Base-by-base conservation (phyloP, 2,888 invertebrate genomes). In the Gortyna flavago region DNA sequence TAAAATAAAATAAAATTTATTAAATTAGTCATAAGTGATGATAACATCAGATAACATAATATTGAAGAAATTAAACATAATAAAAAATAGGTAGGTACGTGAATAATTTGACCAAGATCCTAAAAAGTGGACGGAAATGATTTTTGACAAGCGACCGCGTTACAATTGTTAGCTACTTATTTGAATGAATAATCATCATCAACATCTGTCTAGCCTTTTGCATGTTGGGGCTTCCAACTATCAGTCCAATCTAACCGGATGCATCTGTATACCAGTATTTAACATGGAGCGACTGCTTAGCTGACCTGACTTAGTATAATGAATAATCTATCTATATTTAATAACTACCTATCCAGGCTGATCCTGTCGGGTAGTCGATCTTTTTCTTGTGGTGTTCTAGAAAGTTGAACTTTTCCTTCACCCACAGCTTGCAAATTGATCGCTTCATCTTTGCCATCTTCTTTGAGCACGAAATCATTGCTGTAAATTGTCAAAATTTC, bases 351-450 rank as follows among this genome's bases (percentile, higher is more conserved):
- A 94, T 99, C 99, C 76, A 99, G 97, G 91, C 98, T 98, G 90
- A 99, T 98, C 90, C 99, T 97, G 93, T 99, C 99, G 25, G 99
- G 98, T 92, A 98, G 97, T 90, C 98, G 97, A 90, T 98, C 98
- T 93, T 98, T 98, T 92, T 99, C 99, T 91, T 98, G 97, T 88
- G 97, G 96, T 87, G 97, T 97, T 88, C 98, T 97, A 83, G 97
- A 97, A 85, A 98, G 97, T 91, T 98, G 98, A 83, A 98, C 96
- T 90, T 97, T 97, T 85, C 97, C 97, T 93, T 97, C 97, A 61
- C 97, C 97, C 87, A 97, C 97, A 75, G 97, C 97, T 93, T 97
- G 97, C 90, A 97, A 93, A 86, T 93, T 94, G 75, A 97, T 90
- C 48, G 93, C 88, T 62, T 96, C 95, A 77, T 95, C 95, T 90